Base-by-base conservation (phyloP, 2,888 invertebrate species). In the Silvanus unidentatus region DNA sequence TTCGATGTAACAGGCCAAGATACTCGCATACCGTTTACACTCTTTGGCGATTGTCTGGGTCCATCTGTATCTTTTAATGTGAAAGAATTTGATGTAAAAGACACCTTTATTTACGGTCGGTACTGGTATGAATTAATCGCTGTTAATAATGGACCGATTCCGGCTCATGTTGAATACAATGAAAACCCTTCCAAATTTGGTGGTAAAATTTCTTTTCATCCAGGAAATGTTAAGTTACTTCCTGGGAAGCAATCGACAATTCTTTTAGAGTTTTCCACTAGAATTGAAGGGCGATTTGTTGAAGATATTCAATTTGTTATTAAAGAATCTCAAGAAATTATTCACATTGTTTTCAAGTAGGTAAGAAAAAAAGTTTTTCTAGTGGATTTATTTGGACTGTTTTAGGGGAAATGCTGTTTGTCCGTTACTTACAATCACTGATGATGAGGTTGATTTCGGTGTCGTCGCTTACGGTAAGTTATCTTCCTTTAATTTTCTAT, bases 91-190 rank as follows among this genome's bases (percentile, higher is more conserved):
- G 75, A 82, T 47, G 75, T 78, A 61, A 75, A 75, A 48, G 68
- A 74, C 43, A 75, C 81, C 35, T 82, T 78, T 52, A 72, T 81
- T 16, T 77, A 76, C 49, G 77, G 79, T 12, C 64, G 66, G 13
- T 80, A 82, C 58, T 71, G 76, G 53, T 82, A 80, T 54, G 80
- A 83, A 73, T 71, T 82, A 14, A 73, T 76, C 11, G 75, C 75
- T 14, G 71, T 69, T n/a, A 79, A 78, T 61, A 75, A 71, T 70
- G 79, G 79, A 78, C 65, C 40, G 12, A 81, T 83, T 50, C 75
- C 78, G 45, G 83, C 79, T 1, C 74, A 75, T 0, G 66, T 84
- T 34, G 58, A 68, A 5, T 77, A 77, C 56, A 71, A 71, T 52
- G 65, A 73, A 14, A 69, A 69, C 16, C 60, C 68, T 1, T 63